Evolutionary conservation across 1,140 invertebrate species (phyloP).

Genomic region (Aphaenogaster rudis): DNA sequence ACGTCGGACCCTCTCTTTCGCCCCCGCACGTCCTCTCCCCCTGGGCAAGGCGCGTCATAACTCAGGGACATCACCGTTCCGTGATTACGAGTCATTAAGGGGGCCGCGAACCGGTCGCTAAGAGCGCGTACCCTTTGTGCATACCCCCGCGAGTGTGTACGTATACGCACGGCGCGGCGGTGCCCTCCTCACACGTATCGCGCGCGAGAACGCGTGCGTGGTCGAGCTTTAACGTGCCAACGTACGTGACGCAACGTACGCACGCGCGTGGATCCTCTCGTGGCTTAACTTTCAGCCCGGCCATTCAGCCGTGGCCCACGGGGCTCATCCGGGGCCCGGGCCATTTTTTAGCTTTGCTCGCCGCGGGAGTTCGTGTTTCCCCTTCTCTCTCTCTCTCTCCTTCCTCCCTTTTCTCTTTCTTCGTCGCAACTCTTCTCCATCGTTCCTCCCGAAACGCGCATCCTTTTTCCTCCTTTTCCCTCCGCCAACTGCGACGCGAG

Average conservation of each 20-base stretch:
- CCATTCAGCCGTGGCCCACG: slow-evolving; percentile 72
- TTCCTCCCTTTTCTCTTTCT: not conserved
- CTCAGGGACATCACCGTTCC: slow-evolving; percentile 79
- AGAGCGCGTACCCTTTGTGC: slow-evolving; percentile 73
- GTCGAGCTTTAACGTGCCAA: slow-evolving; percentile 62
- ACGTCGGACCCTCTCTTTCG: not conserved
- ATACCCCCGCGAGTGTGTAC: slow-evolving; percentile 50
- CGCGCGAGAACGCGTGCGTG: slow-evolving; percentile 30
- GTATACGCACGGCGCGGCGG: not conserved
- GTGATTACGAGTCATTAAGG: slow-evolving; percentile 82
- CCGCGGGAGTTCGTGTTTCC: slow-evolving; percentile 73
- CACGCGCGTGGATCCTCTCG: slow-evolving; percentile 63
- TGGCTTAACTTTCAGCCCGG: slow-evolving; percentile 70
- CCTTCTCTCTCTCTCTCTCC: slow-evolving; percentile 25
- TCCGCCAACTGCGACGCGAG: not conserved
- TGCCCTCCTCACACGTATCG: not conserved
- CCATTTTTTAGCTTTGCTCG: slow-evolving; percentile 79
- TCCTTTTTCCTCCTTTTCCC: not conserved
- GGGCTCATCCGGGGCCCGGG: slow-evolving; percentile 59
- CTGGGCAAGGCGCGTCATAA: slow-evolving; percentile 76
- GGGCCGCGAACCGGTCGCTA: slow-evolving; percentile 79
- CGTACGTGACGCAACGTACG: slow-evolving; percentile 61
- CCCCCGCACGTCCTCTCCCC: not conserved
- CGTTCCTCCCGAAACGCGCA: not conserved
- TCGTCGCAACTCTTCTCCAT: not conserved